These are phyloP conservation scores for Petrolisthes cinctipes DNA, from an alignment of 2,888 invertebrate species.

Conservation along the genomic window DNA sequence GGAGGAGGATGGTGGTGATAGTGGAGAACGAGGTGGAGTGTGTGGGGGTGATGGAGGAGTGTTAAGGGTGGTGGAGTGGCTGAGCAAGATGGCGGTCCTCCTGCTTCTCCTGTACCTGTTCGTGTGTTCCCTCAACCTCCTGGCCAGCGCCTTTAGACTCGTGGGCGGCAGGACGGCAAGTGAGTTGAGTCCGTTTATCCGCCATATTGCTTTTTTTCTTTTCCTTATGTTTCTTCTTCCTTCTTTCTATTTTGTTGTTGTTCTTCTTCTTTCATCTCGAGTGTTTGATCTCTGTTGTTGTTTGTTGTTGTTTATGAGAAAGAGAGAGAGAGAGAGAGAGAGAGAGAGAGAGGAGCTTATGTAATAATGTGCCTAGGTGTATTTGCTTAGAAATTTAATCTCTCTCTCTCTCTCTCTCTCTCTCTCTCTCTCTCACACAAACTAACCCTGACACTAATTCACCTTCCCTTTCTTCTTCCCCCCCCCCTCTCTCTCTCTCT, in stretches of 20 bases:
- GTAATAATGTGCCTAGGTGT: neutral
- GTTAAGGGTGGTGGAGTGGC: neutral
- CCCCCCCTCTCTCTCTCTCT: too few species aligned
- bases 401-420: neutral
- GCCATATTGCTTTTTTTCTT: too few species aligned
- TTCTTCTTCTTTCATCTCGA: too few species aligned
- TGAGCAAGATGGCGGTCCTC: constrained; percentile 30
- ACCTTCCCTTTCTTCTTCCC: too few species aligned
- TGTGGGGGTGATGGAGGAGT: neutral
- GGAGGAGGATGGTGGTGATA: neutral
- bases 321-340: neutral
- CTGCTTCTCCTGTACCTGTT: constrained; percentile 61
- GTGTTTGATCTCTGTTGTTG: neutral
- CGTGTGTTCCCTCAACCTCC: constrained; percentile 62
- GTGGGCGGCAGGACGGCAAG: constrained; percentile 64
- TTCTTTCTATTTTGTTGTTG: too few species aligned
- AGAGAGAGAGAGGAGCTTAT: neutral
- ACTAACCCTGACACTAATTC: too few species aligned
- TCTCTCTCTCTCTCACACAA: constrained; percentile 1
- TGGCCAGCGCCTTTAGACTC: constrained; percentile 63
- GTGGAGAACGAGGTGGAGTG: neutral
- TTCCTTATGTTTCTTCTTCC: too few species aligned
- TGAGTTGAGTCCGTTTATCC: constrained; percentile 19
- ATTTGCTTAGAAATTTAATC: neutral
- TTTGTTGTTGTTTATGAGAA: neutral